Evolutionary conservation across 2,797 vertebrate species (phyloP).

Genomic region (Rachycentron canadum): DNA sequence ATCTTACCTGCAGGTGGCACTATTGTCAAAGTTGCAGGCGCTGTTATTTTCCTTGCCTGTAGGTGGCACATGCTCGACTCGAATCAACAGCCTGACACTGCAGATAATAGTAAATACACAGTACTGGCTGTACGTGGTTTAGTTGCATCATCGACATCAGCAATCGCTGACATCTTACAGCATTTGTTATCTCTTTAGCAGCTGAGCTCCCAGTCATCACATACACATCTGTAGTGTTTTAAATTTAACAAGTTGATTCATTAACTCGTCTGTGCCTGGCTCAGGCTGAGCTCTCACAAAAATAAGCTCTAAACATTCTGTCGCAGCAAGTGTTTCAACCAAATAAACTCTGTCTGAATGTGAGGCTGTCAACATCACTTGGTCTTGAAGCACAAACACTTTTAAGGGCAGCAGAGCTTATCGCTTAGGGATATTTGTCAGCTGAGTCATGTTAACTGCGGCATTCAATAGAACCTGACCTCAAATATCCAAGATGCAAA

Average conservation of each 20-base stretch:
- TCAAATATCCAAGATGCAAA: slow-evolving; percentile 47
- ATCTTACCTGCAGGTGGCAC: slow-evolving; percentile 5
- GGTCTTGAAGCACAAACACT: slow-evolving; percentile 49
- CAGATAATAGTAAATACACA: slow-evolving; percentile 4
- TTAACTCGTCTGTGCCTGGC: neutral
- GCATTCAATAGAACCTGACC: slow-evolving; percentile 62
- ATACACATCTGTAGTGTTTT: neutral
- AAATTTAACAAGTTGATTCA: neutral
- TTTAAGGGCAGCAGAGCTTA: slow-evolving; percentile 50
- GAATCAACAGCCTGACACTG: neutral
- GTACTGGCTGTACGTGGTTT: neutral
- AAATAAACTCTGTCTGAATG: slow-evolving; percentile 40
- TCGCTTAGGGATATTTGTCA: slow-evolving; percentile 69
- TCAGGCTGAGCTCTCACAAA: slow-evolving; percentile 3
- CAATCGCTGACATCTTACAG: neutral
- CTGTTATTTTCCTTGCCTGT: neutral
- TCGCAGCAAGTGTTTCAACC: slow-evolving; percentile 36
- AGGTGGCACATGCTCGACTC: neutral
- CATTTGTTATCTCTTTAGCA: slow-evolving; percentile 3
- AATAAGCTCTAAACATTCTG: slow-evolving; percentile 20
- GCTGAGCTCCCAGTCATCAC: neutral
- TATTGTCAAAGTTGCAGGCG: neutral
- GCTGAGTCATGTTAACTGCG: slow-evolving; percentile 68
- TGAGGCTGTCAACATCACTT: slow-evolving; percentile 54
- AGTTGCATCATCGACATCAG: slow-evolving; percentile 9